Conservation (phyloP, 2,797 vertebrate species). For the Tenualosa thibaudeaui region DNA sequence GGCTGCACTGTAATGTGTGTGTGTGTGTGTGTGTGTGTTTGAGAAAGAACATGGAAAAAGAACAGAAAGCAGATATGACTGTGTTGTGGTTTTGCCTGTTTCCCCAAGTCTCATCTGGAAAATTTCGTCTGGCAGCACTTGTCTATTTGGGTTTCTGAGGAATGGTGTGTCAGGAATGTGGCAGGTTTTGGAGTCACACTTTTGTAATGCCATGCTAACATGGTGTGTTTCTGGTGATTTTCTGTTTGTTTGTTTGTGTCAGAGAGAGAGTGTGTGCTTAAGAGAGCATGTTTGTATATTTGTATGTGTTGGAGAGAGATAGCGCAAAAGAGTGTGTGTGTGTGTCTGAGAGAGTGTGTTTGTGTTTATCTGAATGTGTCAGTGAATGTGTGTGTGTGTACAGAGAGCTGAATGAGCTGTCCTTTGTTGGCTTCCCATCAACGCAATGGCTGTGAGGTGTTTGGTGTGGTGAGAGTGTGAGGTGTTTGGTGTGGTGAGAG, state of each 20-base stretch:
- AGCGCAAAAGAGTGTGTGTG: background rate
- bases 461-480: background rate
- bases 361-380: background rate
- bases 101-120: background rate
- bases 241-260: background rate
- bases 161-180: background rate
- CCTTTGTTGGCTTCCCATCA: background rate
- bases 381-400: no score
- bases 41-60: background rate
- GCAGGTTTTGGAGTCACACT: conserved; percentile 24
- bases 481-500: background rate
- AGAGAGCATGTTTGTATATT: background rate
- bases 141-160: background rate
- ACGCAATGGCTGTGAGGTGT: background rate
- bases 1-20: no score
- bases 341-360: background rate
- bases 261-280: background rate
- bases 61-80: background rate
- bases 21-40: background rate
- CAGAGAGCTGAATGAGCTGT: background rate
- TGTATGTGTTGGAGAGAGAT: background rate
- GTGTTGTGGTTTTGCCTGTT: background rate
- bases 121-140: background rate
- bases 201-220: conserved; percentile 23
- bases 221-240: conserved; percentile 17